Evolutionary conservation across 1,140 invertebrate species (phyloP).

Genomic region (Adelges cooleyi): DNA sequence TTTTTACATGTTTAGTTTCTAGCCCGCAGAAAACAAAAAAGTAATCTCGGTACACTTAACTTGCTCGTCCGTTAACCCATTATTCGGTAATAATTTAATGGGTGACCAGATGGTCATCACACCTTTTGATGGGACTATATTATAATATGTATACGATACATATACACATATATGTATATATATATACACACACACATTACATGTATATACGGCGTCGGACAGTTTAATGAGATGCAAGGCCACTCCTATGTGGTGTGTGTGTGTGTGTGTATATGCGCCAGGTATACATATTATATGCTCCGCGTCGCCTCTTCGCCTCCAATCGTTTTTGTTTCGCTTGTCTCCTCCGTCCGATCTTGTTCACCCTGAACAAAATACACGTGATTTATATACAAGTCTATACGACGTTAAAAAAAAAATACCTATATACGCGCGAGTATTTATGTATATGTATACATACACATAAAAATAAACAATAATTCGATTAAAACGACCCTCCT

Average conservation of each 20-base stretch:
- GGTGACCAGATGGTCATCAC: conserved; percentile 29
- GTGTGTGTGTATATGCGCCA: conserved; percentile 2
- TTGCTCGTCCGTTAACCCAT: conserved; percentile 17
- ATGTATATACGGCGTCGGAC: not conserved
- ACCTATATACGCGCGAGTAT: no score
- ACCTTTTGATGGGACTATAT: conserved; percentile 23
- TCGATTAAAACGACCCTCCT: conserved; percentile 18
- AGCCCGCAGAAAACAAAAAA: conserved; percentile 25
- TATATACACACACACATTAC: conserved; percentile 1
- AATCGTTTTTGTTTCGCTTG: conserved; percentile 26
- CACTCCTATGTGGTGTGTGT: conserved; percentile 18
- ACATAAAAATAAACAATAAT: conserved; percentile 21
- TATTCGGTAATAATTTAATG: conserved; percentile 29
- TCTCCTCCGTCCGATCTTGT: conserved; percentile 27
- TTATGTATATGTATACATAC: not conserved
- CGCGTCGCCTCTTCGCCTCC: not conserved
- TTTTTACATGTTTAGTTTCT: not conserved
- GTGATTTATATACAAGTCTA: conserved; percentile 28
- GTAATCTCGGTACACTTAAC: conserved; percentile 1
- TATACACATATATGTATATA: not conserved
- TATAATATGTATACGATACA: not conserved
- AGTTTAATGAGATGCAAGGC: conserved; percentile 29
- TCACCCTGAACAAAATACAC: conserved; percentile 29
- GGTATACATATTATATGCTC: not conserved
- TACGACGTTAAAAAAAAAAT: conserved; percentile 12